Evolutionary conservation across 2,113 vertebrate species (phyloP), one percentile per base, ranked within the genome.

Genomic region (Sporophila hypoxantha): DNA sequence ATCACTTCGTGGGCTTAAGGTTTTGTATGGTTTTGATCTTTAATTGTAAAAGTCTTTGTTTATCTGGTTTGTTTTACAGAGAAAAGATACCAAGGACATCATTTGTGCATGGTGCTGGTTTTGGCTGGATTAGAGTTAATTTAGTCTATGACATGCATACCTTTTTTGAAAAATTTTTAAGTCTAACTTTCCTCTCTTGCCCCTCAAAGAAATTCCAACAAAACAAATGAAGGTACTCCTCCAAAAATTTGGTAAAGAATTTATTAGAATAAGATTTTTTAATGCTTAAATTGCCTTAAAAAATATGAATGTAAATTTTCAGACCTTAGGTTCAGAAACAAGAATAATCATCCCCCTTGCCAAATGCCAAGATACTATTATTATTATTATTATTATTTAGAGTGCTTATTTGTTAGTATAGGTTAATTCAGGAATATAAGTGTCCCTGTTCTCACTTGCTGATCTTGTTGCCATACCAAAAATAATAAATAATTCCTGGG

Each of bases 131-230:
- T 34, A 47, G 10, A 41, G 12, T 41, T 53, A 46, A 47, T 65
- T 71, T 41, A 27, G 11, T 53, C 1, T 0, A 67, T 41, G 3
- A 49, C 9, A 42, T n/a, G 22, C 6, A 61, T 8, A 25, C 1
- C 16, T 32, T 29, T 68, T 39, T n/a, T 41, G 20, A 73, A 77
- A 44, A 26, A 12, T 29, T 78, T 61, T 65, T 34, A 49, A 41
- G 14, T 17, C 25, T 56, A 14, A 10, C 12, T 64, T 95, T 86
- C 14, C 7, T 61, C 5, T 59, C 30, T 53, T 53, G 7, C 17
- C 18, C 6, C 29, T 85, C n/a, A 9, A 39, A 81, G 41, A 84
- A 55, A 84, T 50, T 69, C 12, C 4, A 46, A 19, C 5, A 68
- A 81, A 88, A 32, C 4, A 20, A 67, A 44, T 56, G 7, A 44